phyloP scores from a whole-genome alignment of 64 coral and sea anemone genomes.

The Pachyseris speciosa region DNA sequence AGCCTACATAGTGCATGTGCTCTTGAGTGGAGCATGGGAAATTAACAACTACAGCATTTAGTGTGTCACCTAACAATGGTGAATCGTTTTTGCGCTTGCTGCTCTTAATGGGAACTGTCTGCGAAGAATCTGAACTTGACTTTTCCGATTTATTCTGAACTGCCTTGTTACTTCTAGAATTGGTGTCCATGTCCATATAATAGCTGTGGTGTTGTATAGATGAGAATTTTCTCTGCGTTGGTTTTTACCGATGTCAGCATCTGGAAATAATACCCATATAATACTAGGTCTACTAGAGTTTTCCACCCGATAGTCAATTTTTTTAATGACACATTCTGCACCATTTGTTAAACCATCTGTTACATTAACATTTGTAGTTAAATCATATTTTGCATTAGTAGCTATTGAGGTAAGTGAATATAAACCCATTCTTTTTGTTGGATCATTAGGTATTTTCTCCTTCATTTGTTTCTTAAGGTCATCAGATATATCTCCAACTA shows the following conservation, averaged over 20 bases:
- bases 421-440: constrained; percentile 52
- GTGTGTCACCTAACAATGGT: constrained; percentile 49
- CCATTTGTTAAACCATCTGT: constrained; percentile 55
- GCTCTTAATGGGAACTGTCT: constrained; percentile 49
- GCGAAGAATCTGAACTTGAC: constrained; percentile 26
- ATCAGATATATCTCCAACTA: constrained; percentile 46
- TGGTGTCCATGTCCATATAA: constrained; percentile 31
- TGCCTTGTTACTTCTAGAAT: constrained; percentile 50
- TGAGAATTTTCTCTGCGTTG: constrained; percentile 38
- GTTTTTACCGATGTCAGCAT: constrained; percentile 16
- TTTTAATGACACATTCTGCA: constrained; percentile 64
- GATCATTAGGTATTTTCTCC: constrained; percentile 33
- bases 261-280: constrained; percentile 55
- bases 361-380: constrained; percentile 44
- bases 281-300: constrained; percentile 54
- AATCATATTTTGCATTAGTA: constrained; percentile 38
- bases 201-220: constrained; percentile 15
- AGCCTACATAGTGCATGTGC: constrained; percentile 49
- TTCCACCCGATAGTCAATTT: constrained; percentile 35
- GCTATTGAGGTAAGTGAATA: constrained; percentile 14
- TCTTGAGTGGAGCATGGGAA: constrained; percentile 33
- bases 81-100: constrained; percentile 57
- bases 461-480: constrained; percentile 25
- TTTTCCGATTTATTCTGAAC: constrained; percentile 45
- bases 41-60: constrained; percentile 36